Conservation (phyloP, 2,797 vertebrate genomes). For the Hephaestus fuliginosus region DNA sequence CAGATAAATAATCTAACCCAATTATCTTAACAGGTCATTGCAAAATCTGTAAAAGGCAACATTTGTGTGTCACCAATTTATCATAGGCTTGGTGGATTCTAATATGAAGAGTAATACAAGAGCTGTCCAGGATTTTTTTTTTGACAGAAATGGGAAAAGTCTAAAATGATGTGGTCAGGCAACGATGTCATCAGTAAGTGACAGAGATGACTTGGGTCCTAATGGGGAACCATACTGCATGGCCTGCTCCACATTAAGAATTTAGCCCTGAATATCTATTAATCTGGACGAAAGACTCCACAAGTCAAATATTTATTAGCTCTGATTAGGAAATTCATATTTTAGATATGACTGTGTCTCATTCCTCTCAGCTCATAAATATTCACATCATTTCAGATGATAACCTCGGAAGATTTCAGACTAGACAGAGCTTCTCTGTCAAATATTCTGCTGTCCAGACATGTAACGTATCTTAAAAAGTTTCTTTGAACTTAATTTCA, state of each 20-base stretch:
- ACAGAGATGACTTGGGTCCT: constrained; percentile 79
- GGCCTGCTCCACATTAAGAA: constrained; percentile 85
- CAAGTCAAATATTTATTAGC: constrained; percentile 91
- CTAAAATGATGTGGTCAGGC: constrained; percentile 53
- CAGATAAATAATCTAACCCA: background rate
- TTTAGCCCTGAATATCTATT: constrained; percentile 86
- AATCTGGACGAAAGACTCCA: constrained; percentile 84
- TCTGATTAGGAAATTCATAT: constrained; percentile 89
- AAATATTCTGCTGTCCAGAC: constrained; percentile 69
- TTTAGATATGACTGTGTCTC: constrained; percentile 86
- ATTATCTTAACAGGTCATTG: background rate
- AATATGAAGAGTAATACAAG: background rate
- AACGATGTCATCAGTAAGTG: constrained; percentile 65
- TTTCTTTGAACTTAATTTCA: constrained; percentile 70
- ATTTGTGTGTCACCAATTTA: background rate
- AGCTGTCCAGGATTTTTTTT: constrained; percentile 11
- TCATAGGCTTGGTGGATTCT: constrained; percentile 1
- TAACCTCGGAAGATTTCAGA: constrained; percentile 78
- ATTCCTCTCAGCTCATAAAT: constrained; percentile 84
- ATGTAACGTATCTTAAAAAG: constrained; percentile 71
- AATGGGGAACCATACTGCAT: constrained; percentile 79
- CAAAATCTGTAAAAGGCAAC: background rate
- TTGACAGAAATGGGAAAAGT: constrained; percentile 51
- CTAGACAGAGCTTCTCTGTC: constrained; percentile 75
- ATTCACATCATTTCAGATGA: constrained; percentile 83